phyloP scores from a whole-genome alignment of 2,113 vertebrate species.

The Dendropsophus ebraccatus region DNA sequence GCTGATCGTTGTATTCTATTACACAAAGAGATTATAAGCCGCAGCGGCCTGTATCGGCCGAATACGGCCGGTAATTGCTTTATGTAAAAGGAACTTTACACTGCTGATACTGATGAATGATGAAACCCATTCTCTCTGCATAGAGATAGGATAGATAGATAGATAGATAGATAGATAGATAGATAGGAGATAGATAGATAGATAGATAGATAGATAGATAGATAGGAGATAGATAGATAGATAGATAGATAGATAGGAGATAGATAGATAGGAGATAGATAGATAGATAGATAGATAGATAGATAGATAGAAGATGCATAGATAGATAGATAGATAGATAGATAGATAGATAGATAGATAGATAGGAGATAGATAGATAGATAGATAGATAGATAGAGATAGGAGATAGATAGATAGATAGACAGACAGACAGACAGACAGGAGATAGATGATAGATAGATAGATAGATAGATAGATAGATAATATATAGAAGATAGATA shows the following conservation, averaged over 20 bases:
- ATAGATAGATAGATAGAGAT: neutral
- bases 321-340: neutral
- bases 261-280: neutral
- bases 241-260: neutral
- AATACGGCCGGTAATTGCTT: too few species aligned
- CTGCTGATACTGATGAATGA: too few species aligned
- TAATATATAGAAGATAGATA: too few species aligned
- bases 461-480: conserved; percentile 3
- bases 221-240: neutral
- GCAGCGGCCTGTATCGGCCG: too few species aligned
- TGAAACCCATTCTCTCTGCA: too few species aligned
- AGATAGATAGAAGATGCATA: neutral
- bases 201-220: conserved; percentile 7
- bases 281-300: neutral
- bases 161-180: neutral
- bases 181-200: neutral
- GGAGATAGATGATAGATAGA: neutral
- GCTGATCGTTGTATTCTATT: too few species aligned
- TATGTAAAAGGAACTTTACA: too few species aligned
- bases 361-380: neutral
- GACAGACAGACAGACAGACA: neutral
- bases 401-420: neutral
- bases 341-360: conserved; percentile 8
- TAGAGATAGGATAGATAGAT: neutral
- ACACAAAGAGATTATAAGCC: too few species aligned